phyloP scores from a whole-genome alignment of 2,113 vertebrate genomes.

The Prochilodus magdalenae region DNA sequence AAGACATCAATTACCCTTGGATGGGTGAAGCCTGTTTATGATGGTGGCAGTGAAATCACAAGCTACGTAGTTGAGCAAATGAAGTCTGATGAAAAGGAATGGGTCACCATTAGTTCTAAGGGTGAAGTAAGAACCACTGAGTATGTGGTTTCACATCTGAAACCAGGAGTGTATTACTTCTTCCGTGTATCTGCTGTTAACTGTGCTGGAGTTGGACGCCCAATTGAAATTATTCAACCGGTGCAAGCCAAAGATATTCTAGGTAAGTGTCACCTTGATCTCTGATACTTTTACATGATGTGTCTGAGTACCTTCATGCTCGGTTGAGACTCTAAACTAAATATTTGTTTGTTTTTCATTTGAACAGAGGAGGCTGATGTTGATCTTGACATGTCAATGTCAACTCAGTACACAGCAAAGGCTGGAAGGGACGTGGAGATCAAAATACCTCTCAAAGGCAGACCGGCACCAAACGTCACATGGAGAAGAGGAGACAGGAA shows the following conservation, averaged over 20 bases:
- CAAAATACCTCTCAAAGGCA: conserved; percentile 93
- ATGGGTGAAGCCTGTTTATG: conserved; percentile 94
- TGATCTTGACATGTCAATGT: conserved; percentile 90
- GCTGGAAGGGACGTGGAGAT: conserved; percentile 90
- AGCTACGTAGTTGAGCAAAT: conserved; percentile 90
- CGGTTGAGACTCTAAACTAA: conserved; percentile 1
- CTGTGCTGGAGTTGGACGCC: conserved; percentile 88
- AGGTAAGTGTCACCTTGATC: conserved; percentile 77
- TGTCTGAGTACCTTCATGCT: not conserved
- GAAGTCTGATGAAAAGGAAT: conserved; percentile 89
- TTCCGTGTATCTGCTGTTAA: conserved; percentile 95
- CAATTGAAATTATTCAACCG: conserved; percentile 91
- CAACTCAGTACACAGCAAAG: conserved; percentile 88
- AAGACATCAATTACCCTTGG: conserved; percentile 94
- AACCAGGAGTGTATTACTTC: conserved; percentile 89
- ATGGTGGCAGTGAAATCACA: conserved; percentile 93
- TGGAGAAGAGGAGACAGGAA: conserved; percentile 95
- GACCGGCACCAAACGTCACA: conserved; percentile 89
- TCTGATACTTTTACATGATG: not conserved
- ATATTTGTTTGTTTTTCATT: conserved; percentile 47
- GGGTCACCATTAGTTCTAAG: conserved; percentile 86
- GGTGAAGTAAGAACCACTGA: conserved; percentile 93
- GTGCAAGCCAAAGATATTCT: conserved; percentile 96
- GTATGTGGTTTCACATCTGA: conserved; percentile 91
- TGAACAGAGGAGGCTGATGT: conserved; percentile 94